These are phyloP conservation scores for Pseudonaja textilis DNA, from an alignment of 2,113 vertebrate species.

Conservation along the genomic window DNA sequence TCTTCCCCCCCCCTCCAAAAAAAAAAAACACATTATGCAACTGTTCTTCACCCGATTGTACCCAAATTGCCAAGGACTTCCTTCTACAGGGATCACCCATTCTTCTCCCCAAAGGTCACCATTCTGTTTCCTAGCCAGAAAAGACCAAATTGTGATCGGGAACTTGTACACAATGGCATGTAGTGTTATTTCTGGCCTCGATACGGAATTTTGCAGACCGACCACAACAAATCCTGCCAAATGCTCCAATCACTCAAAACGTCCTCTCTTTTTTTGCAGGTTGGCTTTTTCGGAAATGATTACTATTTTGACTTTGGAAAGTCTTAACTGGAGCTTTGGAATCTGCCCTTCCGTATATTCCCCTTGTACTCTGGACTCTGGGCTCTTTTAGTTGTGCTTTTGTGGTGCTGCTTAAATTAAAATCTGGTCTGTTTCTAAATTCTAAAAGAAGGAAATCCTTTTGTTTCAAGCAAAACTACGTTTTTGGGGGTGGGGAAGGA, in stretches of 20 bases:
- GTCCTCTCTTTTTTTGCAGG: constrained; percentile 1
- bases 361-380: background rate
- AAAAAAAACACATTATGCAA: background rate
- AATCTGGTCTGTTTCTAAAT: background rate
- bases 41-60: background rate
- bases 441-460: background rate
- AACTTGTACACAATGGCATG: background rate
- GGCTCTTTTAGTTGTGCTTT: background rate
- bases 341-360: background rate
- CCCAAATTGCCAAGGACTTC: background rate
- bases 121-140: background rate
- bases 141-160: background rate
- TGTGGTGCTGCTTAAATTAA: background rate
- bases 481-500: background rate
- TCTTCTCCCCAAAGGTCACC: background rate
- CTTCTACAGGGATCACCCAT: background rate
- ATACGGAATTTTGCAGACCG: constrained; percentile 39
- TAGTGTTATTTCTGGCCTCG: constrained; percentile 49
- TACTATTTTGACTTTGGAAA: background rate
- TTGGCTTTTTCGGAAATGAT: constrained; percentile 16
- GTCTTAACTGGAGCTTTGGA: constrained; percentile 7
- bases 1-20: background rate
- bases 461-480: background rate
- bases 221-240: constrained; percentile 36
- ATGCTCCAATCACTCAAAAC: constrained; percentile 44